Evolutionary conservation across 1,140 invertebrate genomes (phyloP).

Genomic region (Orius laevigatus): DNA sequence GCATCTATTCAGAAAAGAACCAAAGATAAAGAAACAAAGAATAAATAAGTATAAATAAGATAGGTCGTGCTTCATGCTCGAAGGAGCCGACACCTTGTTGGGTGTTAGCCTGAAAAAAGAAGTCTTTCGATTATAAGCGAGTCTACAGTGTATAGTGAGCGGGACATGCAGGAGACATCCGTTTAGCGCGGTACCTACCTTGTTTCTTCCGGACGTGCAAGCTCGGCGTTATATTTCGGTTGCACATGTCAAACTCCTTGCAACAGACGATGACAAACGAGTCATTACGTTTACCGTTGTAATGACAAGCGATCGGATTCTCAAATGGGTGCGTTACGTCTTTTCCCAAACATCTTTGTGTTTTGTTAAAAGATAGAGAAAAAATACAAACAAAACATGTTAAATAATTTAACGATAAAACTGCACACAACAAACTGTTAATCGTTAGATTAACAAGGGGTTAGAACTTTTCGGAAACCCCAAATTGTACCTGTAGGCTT

Average conservation of each 20-base stretch:
- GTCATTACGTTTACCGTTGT: constrained; percentile 31
- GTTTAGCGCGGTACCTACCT: constrained; percentile 21
- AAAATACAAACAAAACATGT: no score
- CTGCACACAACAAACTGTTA: constrained; percentile 18
- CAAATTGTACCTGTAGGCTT: no score
- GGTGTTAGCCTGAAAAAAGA: no score
- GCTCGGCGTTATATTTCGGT: constrained; percentile 30
- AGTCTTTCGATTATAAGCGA: no score
- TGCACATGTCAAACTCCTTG: constrained; percentile 42
- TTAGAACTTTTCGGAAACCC: no score
- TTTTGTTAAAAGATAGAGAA: constrained; percentile 11
- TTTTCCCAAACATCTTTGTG: constrained; percentile 37
- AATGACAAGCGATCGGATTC: constrained; percentile 41
- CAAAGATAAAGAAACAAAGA: no score
- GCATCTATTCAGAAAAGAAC: no score
- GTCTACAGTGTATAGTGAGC: constrained; percentile 1
- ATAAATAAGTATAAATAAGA: no score
- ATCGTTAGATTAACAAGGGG: constrained; percentile 51
- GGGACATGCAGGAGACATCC: constrained; percentile 1
- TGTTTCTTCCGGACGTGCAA: constrained; percentile 22
- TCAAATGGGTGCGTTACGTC: constrained; percentile 34
- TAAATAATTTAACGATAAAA: no score
- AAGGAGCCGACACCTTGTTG: no score
- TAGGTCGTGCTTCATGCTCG: no score
- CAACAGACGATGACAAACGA: constrained; percentile 39